Percentiles rank a stretch among this genome's conserved stretches.
Conservation (phyloP, 2,888 invertebrate species). For the Acleris laterana region DNA sequence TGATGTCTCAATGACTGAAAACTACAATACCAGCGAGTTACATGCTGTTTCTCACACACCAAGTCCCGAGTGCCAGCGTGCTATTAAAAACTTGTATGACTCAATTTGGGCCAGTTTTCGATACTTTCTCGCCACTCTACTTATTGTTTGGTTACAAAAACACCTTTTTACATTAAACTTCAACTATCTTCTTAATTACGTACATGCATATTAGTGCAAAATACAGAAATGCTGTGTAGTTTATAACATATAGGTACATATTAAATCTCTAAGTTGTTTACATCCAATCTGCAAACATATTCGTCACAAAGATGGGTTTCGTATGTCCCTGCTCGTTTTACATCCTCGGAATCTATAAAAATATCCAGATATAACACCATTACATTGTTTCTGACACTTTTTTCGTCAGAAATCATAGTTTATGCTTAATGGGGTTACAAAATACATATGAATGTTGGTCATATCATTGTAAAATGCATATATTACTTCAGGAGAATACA, state of each 20-base stretch:
- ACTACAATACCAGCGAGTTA: constrained; percentile 51
- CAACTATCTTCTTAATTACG: background rate
- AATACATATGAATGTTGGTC: constrained; percentile 25
- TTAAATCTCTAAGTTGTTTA: constrained; percentile 28
- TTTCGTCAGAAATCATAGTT: background rate
- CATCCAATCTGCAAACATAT: constrained; percentile 25
- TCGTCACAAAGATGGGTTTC: constrained; percentile 26
- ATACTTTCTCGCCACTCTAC: constrained; percentile 26
- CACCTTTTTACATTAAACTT: background rate
- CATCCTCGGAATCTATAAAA: constrained; percentile 27
- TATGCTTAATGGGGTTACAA: background rate
- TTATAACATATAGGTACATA: constrained; percentile 27
- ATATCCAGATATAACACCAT: background rate
- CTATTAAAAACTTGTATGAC: constrained; percentile 44
- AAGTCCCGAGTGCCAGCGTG: constrained; percentile 66
- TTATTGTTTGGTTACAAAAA: background rate
- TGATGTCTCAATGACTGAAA: constrained; percentile 45
- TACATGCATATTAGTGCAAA: background rate
- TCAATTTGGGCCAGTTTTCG: constrained; percentile 26
- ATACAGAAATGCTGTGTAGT: constrained; percentile 23
- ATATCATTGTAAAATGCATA: constrained; percentile 20
- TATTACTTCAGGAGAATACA: background rate
- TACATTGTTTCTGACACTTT: background rate
- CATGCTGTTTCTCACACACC: constrained; percentile 43
- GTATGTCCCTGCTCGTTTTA: constrained; percentile 23